Base-by-base conservation (phyloP, 1,140 invertebrate genomes). In the Anastatus disparis region DNA sequence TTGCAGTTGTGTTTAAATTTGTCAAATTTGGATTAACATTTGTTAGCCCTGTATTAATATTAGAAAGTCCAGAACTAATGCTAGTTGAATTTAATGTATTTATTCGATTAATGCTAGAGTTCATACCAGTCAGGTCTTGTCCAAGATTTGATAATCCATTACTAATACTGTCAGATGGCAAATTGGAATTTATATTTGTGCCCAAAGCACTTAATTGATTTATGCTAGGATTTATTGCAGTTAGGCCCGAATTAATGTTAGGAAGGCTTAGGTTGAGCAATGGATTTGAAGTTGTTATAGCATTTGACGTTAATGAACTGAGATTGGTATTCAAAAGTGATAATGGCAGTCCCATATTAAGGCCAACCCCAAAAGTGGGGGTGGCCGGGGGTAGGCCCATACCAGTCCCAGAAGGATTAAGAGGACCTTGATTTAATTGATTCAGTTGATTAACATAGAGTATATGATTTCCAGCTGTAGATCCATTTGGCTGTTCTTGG, bases 281-380 rank as follows among this genome's bases (percentile, higher is more conserved):
- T 69, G 84, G 84, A 79, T 86, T 86, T 65, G 85, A 84, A 62
- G 85, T 85, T 64, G 85, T 85, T 74, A 86, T 86, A 65, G 84
- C 85, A 75, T 86, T 86, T 66, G 84, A 85, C 29, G 84, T 85
- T 69, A 85, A 80, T 64, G 85, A 85, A 31, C 83, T 84, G 40
- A 85, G 79, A 75, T 77, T 84, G 58, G 85, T 85, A 74, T 86
- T 86, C 50, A 86, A 75, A 55, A 86, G 72, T 76, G 85, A 86
- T 66, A 86, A 78, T 68, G 85, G 85, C 78, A 86, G 78, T 84
- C 84, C 85, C 85, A 86, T 86, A 77, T 86, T 85, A 74, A 86
- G 84, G 83, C 85, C 85, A 76, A 86, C 85, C 85, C 85, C 85
- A 81, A 86, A 85, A 80, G 85, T 81, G 82, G 85, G 85, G 84